Percentiles rank a stretch among this genome's conserved stretches.
Conservation (phyloP, 2,113 vertebrate genomes). For the Cavia aperea region DNA sequence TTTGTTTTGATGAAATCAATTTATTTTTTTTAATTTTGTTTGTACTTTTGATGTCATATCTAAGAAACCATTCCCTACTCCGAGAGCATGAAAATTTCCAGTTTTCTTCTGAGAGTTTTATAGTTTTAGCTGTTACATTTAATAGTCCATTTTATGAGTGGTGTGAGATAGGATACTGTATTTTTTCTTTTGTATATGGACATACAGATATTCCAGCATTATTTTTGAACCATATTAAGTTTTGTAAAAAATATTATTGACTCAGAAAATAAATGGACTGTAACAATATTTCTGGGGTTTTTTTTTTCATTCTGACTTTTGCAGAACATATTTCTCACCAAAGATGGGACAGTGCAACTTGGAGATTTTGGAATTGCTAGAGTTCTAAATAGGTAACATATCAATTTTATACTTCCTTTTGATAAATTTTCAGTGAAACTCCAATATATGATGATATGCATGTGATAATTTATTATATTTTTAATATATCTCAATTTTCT, state of each 20-base stretch:
- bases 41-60: neutral
- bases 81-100: neutral
- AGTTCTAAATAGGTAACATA: slow-evolving; percentile 92
- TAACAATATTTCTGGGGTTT: slow-evolving; percentile 54
- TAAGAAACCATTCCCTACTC: neutral
- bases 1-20: neutral
- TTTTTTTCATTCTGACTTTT: neutral
- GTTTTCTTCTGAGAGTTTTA: neutral
- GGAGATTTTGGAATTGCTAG: slow-evolving; percentile 98
- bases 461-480: slow-evolving; percentile 32
- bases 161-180: neutral
- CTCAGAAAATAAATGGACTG: neutral
- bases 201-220: neutral
- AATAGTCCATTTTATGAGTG: neutral
- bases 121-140: slow-evolving; percentile 34
- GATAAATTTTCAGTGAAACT: neutral
- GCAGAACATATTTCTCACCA: slow-evolving; percentile 98
- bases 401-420: slow-evolving; percentile 18
- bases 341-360: slow-evolving; percentile 93
- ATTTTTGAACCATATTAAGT: slow-evolving; percentile 12
- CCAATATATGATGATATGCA: neutral
- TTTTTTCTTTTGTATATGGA: slow-evolving; percentile 21
- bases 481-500: slow-evolving; percentile 51
- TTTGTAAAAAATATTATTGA: neutral
- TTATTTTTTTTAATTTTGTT: neutral